Evolutionary conservation across 2,113 vertebrate genomes (phyloP).

Genomic region (Cyanistes caeruleus): DNA sequence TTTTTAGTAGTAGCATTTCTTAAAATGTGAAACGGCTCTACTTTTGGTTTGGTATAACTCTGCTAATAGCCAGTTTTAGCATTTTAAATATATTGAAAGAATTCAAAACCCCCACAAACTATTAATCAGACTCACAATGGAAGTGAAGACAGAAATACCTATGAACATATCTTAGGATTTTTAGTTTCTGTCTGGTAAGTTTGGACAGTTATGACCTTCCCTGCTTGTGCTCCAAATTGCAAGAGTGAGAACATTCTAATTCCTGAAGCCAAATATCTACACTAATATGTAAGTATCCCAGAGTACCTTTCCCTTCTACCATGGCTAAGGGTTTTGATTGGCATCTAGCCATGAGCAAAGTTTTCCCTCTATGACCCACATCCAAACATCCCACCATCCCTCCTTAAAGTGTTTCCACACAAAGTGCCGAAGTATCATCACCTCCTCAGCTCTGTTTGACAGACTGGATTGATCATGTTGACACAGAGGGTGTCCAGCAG

Average conservation of each 20-base stretch:
- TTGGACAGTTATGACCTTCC: not conserved
- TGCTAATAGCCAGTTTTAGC: not conserved
- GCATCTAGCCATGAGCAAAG: not conserved
- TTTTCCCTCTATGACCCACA: not conserved
- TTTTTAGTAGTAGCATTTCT: not conserved
- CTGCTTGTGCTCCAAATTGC: not conserved
- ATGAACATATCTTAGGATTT: not conserved
- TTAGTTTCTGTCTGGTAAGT: not conserved
- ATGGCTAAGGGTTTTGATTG: not conserved
- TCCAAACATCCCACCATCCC: not conserved
- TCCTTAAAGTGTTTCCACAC: not conserved
- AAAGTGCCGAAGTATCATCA: not conserved
- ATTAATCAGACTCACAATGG: not conserved
- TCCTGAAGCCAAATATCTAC: not conserved
- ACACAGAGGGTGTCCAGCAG: not conserved
- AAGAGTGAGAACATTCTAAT: fast-evolving
- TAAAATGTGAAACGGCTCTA: not conserved
- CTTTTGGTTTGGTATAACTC: not conserved
- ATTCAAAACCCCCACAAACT: not conserved
- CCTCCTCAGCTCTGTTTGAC: not conserved
- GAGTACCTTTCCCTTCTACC: not conserved
- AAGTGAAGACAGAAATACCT: not conserved
- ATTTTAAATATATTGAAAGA: not conserved
- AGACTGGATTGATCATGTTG: not conserved
- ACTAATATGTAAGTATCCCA: not conserved